phyloP scores from a whole-genome alignment of 2,797 vertebrate genomes.

The Cuniculus paca region DNA sequence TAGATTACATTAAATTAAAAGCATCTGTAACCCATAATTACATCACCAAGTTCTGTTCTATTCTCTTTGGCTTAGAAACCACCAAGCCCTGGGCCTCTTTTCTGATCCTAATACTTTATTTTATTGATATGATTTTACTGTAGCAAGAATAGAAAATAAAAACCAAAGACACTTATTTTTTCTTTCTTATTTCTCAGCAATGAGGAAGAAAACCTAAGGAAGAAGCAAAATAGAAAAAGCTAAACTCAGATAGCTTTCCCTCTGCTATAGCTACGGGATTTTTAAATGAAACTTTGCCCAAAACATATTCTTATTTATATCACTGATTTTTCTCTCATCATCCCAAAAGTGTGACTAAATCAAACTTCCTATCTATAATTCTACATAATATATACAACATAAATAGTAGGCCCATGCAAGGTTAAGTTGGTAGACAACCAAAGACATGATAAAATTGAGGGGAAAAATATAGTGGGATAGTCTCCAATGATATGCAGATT shows the following conservation, averaged over 20 bases:
- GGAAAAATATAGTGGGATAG: neutral
- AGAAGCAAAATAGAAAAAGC: neutral
- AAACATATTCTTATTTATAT: slow-evolving; percentile 51
- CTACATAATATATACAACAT: slow-evolving; percentile 18
- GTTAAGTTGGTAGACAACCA: slow-evolving; percentile 48
- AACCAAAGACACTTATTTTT: neutral
- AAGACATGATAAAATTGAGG: slow-evolving; percentile 55
- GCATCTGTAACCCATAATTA: neutral
- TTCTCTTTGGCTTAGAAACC: slow-evolving; percentile 9
- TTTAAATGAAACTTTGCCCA: slow-evolving; percentile 44
- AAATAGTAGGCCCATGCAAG: slow-evolving; percentile 2
- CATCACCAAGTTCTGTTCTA: neutral
- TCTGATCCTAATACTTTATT: neutral
- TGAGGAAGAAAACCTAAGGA: slow-evolving; percentile 30
- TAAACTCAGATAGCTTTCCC: slow-evolving; percentile 39
- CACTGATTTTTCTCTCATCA: slow-evolving; percentile 21
- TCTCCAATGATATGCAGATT: slow-evolving; percentile 70
- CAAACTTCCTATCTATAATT: neutral
- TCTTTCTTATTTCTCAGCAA: slow-evolving; percentile 16
- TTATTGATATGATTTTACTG: neutral
- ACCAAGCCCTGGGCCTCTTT: neutral
- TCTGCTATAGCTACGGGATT: neutral
- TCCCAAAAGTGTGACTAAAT: neutral
- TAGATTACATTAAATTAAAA: slow-evolving; percentile 19
- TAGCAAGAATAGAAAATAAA: neutral